Base-by-base conservation (phyloP, 1,140 invertebrate genomes). In the Papilio polyxenes region DNA sequence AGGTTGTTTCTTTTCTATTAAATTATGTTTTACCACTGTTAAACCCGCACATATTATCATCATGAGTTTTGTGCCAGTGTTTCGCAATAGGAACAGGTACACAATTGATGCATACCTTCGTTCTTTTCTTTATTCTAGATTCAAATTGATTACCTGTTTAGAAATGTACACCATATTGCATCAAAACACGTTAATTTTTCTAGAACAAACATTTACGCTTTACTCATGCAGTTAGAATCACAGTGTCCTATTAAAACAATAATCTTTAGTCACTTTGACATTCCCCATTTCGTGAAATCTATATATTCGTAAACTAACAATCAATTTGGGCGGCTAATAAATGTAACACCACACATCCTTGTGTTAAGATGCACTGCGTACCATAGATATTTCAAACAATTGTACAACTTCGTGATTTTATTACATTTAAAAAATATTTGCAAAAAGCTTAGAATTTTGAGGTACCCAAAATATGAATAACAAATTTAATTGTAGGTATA, bases 271-370 rank as follows among this genome's bases (percentile, higher is more conserved):
- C 65, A 72, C 65, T 72, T 37, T 40, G 3, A 31, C 31, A 37
- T 37, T 72, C 40, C 31, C 62, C 62, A 65, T 65, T 65, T 65
- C 23, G 23, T 69, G 31, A 69, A 69, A 69, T 69, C 65, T 31
- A 72, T 72, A 72, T 72, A 23, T 37, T 17, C 13, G 23, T 72
- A 37, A 31, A 15, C 13, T 72, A 72, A 72, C 62, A 65, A 31
- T 72, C 65, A 37, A 72, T 72, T 40, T 40, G 15, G 65, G 65
- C 31, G 65, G 65, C 31, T 37, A 40, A 72, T 31, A 40, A 72
- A 17, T 37, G 65, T 72, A 72, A 37, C 65, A 40, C 62, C 3
- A 20, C 11, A 65, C 23, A 65, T 5, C 2, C 3, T 65, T 15
- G 62, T 13, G 23, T 37, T 65, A 31, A 65, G 23, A 65, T 44